Evolutionary conservation across 2,888 invertebrate genomes (phyloP).

Genomic region (Eubasilissa splendida): DNA sequence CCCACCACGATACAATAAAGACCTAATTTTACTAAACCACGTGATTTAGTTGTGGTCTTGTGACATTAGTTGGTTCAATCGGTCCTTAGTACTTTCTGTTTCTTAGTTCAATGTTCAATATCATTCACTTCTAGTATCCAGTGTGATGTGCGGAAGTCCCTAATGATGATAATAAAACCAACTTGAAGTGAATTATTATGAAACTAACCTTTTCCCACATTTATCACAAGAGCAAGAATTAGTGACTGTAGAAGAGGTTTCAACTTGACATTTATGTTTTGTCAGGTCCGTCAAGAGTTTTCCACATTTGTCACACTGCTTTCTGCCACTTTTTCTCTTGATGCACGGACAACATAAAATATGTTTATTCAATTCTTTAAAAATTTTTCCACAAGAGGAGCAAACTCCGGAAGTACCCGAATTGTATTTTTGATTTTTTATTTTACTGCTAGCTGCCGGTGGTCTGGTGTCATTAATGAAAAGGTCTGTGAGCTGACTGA

Average conservation of each 20-base stretch:
- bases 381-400: slow-evolving; percentile 29
- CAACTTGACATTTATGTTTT: slow-evolving; percentile 42
- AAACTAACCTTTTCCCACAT: slow-evolving; percentile 38
- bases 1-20: no score
- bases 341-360: slow-evolving; percentile 27
- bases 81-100: no score
- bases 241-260: not conserved
- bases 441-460: not conserved
- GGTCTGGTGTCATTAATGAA: slow-evolving; percentile 13
- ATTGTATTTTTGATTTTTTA: not conserved
- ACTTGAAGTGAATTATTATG: not conserved
- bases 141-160: no score
- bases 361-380: slow-evolving; percentile 17
- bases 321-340: slow-evolving; percentile 16
- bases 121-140: no score
- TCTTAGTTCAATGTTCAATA: no score
- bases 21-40: no score
- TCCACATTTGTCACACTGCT: slow-evolving; percentile 43
- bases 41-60: no score
- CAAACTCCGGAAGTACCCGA: slow-evolving; percentile 19
- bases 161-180: slow-evolving; percentile 1
- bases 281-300: slow-evolving; percentile 31
- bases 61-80: no score
- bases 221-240: slow-evolving; percentile 36
- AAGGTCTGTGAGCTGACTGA: slow-evolving; percentile 34